Conservation (phyloP, 2,113 vertebrate genomes). For the Ahaetulla prasina region DNA sequence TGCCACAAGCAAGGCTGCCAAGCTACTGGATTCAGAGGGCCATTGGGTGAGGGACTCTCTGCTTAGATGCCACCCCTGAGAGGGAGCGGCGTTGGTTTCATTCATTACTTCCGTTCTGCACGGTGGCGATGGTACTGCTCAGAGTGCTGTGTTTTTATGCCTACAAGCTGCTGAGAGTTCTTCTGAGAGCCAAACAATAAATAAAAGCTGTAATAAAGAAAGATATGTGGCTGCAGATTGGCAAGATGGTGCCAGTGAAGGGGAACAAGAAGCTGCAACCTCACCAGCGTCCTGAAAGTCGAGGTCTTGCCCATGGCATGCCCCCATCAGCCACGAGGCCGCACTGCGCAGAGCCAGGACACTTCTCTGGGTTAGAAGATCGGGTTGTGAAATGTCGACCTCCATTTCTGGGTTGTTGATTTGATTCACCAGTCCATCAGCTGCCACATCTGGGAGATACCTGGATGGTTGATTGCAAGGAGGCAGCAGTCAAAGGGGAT, state of each 20-base stretch:
- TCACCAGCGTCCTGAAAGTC: slow-evolving; percentile 77
- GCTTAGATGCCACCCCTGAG: not conserved
- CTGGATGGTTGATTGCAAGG: slow-evolving; percentile 48
- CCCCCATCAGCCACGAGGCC: slow-evolving; percentile 77
- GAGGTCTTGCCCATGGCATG: slow-evolving; percentile 76
- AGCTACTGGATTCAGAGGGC: too few relatives aligned
- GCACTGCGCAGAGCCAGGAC: slow-evolving; percentile 82
- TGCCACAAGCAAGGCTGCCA: too few relatives aligned
- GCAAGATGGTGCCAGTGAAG: not conserved
- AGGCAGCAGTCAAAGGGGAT: not conserved
- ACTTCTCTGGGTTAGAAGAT: slow-evolving; percentile 75
- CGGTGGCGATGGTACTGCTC: too few relatives aligned
- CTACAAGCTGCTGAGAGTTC: not conserved
- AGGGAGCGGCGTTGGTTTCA: not conserved
- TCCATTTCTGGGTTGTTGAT: slow-evolving; percentile 83
- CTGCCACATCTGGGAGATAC: slow-evolving; percentile 78
- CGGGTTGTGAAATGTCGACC: slow-evolving; percentile 70
- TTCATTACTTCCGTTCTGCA: too few relatives aligned
- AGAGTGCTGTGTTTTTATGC: not conserved
- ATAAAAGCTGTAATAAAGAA: not conserved
- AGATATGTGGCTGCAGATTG: not conserved
- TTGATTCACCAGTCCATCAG: slow-evolving; percentile 75
- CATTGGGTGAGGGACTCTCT: too few relatives aligned
- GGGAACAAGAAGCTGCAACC: not conserved
- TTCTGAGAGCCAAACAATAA: not conserved